Conservation (phyloP, 2,888 invertebrate genomes). For the Strigamia transsilvanica region DNA sequence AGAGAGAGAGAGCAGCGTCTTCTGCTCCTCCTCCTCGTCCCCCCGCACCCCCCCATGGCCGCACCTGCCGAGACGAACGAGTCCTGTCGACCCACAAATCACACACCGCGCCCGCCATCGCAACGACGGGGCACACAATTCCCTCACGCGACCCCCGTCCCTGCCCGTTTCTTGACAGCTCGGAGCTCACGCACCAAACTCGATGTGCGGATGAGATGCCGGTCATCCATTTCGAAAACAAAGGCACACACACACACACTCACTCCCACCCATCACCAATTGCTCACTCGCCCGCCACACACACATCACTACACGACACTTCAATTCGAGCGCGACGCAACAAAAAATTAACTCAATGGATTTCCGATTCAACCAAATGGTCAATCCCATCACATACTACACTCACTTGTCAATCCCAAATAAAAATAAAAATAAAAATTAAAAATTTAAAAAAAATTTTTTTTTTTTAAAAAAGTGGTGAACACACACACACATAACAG, state of each 20-base stretch:
- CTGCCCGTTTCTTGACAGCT: constrained; percentile 43
- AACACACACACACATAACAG: neutral
- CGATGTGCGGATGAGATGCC: constrained; percentile 42
- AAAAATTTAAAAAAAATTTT: neutral
- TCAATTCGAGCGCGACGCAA: neutral
- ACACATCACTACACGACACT: neutral
- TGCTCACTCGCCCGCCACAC: neutral
- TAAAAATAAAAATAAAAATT: neutral
- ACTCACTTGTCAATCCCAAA: neutral
- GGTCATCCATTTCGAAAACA: constrained; percentile 49
- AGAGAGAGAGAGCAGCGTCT: neutral
- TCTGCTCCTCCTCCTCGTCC: constrained; percentile 43
- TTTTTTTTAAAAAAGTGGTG: neutral
- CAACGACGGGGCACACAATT: constrained; percentile 44
- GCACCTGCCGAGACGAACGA: constrained; percentile 49
- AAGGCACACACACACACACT: constrained; percentile 1
- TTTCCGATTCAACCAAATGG: constrained; percentile 13
- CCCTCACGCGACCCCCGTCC: constrained; percentile 2
- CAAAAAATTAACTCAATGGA: constrained; percentile 37
- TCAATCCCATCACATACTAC: neutral
- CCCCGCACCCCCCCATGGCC: constrained; percentile 37
- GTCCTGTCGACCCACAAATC: constrained; percentile 49
- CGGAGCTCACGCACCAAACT: constrained; percentile 35
- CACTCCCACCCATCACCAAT: neutral
- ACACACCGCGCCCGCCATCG: constrained; percentile 48